A percentile compares a stretch with the other conserved stretches of the same genome.
Conservation (phyloP, 2,888 invertebrate genomes). For the Lepetodrilus schrolli region DNA sequence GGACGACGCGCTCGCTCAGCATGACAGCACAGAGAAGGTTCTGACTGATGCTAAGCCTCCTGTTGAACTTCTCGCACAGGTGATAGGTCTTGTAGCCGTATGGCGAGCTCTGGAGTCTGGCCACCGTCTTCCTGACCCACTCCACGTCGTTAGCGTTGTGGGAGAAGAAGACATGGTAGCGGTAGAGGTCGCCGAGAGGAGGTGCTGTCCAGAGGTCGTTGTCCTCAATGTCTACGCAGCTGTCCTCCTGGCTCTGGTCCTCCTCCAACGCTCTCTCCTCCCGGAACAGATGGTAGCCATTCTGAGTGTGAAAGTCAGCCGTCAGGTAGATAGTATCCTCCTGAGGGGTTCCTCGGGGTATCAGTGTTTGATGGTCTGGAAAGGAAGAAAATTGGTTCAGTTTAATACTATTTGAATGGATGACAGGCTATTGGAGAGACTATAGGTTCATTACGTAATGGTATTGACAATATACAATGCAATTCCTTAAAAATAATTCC, state of each 20-base stretch:
- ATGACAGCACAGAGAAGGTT: conserved; percentile 65
- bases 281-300: background rate
- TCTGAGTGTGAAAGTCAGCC: conserved; percentile 1
- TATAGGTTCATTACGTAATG: too few relatives aligned
- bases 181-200: conserved; percentile 54
- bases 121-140: conserved; percentile 57
- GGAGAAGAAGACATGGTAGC: conserved; percentile 62
- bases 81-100: conserved; percentile 56
- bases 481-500: too few relatives aligned
- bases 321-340: conserved; percentile 22
- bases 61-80: conserved; percentile 34
- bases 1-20: conserved; percentile 66
- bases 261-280: background rate
- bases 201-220: conserved; percentile 37
- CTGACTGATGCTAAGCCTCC: conserved; percentile 46
- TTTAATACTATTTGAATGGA: too few relatives aligned
- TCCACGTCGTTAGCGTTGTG: conserved; percentile 51
- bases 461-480: too few relatives aligned
- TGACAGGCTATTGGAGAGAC: too few relatives aligned
- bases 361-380: conserved; percentile 32
- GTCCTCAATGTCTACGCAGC: conserved; percentile 31
- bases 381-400: background rate
- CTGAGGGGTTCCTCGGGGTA: conserved; percentile 10
- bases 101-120: conserved; percentile 52
- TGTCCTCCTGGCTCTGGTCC: conserved; percentile 15